Evolutionary conservation across 2,113 vertebrate species (phyloP), one percentile per base, ranked within the genome.

Genomic region (Amphiprion percula): DNA sequence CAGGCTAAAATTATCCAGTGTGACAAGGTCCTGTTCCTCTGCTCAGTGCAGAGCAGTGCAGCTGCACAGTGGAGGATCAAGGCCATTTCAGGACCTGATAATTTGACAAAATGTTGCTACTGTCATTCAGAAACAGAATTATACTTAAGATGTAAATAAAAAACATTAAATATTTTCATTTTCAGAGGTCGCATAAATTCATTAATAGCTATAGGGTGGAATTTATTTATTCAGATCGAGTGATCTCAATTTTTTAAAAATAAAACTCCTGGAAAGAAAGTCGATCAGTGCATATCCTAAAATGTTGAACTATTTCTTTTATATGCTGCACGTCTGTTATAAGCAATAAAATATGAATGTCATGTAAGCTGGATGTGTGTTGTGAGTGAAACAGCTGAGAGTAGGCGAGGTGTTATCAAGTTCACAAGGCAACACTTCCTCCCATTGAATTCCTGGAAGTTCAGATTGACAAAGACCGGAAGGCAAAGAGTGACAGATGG

Each of bases 381-480:
- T 68, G 19, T 30, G 37, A 74, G 70, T 68, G 39, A 82, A 77
- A 80, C 26, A 47, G 77, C 60, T 70, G 83, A 85, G 69, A 64
- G 62, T 44, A 77, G 55, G 49, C 63, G 67, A 88, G 67, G 86
- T 68, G 84, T 90, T 93, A 88, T 92, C 85, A 59, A 75, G 81
- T 70, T 88, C 69, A 89, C 87, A 91, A 94, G 85, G 73, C 68
- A 28, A 53, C 68, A 62, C 86, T 94, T 94, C 93, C 93, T 88
- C 79, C 65, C 55, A 76, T 92, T 94, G 90, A 95, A 95, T 95
- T 94, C 94, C 92, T 91, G 95, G 95, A 95, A 95, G 84, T 77
- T 86, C 87, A 37, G 79, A 75, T 72, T 87, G 87, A 94, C 93
- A 95, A 95, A 95, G 90, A 85, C 87, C 85, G 94, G 94, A 95